Evolutionary conservation across 2,113 vertebrate species (phyloP).

Genomic region (Paraplagusia blochii): DNA sequence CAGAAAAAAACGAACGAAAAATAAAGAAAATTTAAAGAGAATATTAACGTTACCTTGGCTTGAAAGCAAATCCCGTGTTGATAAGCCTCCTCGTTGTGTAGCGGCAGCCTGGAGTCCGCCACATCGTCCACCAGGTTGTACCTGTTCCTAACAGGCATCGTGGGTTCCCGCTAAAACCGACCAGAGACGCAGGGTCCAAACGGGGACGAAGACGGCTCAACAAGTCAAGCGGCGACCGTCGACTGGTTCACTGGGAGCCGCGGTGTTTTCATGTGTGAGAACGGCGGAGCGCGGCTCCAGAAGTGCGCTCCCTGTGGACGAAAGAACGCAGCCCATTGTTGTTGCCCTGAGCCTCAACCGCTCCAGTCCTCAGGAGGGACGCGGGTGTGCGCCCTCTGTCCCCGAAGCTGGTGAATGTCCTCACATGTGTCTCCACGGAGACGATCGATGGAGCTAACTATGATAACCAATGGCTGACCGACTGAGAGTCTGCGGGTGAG

Average conservation of each 20-base stretch:
- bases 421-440: neutral
- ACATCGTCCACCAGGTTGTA: slow-evolving; percentile 93
- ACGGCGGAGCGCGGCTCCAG: slow-evolving; percentile 12
- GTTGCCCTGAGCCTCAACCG: slow-evolving; percentile 27
- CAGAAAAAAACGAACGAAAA: neutral
- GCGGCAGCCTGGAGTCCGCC: slow-evolving; percentile 84
- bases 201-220: slow-evolving; percentile 14
- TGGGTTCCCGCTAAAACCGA: slow-evolving; percentile 14
- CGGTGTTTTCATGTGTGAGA: neutral
- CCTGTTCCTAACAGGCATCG: slow-evolving; percentile 84
- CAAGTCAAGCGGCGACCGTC: slow-evolving; percentile 3
- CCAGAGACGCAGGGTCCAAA: neutral
- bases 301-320: slow-evolving; percentile 16
- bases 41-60: slow-evolving; percentile 82
- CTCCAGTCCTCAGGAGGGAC: slow-evolving; percentile 49
- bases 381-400: slow-evolving; percentile 26
- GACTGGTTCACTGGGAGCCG: neutral
- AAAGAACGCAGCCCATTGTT: slow-evolving; percentile 50
- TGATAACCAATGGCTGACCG: neutral
- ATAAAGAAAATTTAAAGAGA: neutral
- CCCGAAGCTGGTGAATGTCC: neutral
- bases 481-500: slow-evolving; percentile 28
- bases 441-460: neutral
- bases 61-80: slow-evolving; percentile 89
- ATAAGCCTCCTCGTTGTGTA: slow-evolving; percentile 90